phyloP scores from a whole-genome alignment of 2,797 vertebrate species.

The Cuniculus paca region DNA sequence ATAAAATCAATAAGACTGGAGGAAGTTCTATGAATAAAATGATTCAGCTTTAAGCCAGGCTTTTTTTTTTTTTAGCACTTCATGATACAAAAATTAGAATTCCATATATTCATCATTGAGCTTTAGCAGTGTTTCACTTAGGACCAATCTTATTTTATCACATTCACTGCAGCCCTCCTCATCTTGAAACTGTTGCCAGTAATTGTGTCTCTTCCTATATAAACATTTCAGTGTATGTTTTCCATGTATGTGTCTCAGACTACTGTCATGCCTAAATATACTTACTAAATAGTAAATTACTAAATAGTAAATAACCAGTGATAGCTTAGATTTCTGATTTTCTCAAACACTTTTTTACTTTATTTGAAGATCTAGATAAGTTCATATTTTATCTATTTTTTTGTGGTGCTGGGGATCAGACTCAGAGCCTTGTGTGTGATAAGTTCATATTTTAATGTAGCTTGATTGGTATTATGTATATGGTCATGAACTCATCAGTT shows the following conservation, averaged over 20 bases:
- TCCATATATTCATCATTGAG: neutral
- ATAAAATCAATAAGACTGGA: neutral
- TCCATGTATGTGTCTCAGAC: neutral
- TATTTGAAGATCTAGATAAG: neutral
- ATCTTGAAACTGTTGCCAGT: neutral
- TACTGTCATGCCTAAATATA: neutral
- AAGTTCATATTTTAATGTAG: neutral
- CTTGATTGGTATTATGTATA: neutral
- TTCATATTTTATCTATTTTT: constrained; percentile 3
- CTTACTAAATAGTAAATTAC: constrained; percentile 12
- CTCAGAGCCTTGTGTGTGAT: too few relatives aligned
- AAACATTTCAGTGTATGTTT: neutral
- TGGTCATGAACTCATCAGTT: neutral
- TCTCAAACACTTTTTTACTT: constrained; percentile 8
- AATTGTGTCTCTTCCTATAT: neutral
- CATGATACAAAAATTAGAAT: constrained; percentile 41
- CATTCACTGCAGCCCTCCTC: neutral
- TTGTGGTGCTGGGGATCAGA: too few relatives aligned
- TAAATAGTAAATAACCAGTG: neutral
- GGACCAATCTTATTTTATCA: neutral
- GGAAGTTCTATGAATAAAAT: constrained; percentile 27
- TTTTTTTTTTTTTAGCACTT: constrained; percentile 3
- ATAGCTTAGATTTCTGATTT: neutral
- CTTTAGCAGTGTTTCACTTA: neutral
- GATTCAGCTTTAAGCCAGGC: neutral